phyloP scores from a whole-genome alignment of 2,113 vertebrate genomes.

The Petromus typicus region DNA sequence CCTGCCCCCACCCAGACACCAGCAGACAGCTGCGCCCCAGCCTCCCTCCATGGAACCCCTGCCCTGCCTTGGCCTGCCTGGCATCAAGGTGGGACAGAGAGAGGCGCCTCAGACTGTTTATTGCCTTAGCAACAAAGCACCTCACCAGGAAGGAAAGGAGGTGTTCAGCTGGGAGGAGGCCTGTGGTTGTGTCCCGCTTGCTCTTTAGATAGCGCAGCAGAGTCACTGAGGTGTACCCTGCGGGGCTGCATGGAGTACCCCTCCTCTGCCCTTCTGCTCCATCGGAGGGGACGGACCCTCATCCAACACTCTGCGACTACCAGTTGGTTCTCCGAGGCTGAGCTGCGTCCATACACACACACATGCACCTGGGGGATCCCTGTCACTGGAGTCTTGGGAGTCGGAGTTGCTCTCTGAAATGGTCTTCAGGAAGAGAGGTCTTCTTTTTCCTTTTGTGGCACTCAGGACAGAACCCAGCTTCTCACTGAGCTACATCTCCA shows the following conservation, averaged over 20 bases:
- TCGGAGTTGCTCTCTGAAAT: background rate
- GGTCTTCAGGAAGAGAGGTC: background rate
- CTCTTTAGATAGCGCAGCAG: constrained; percentile 5
- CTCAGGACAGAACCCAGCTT: background rate
- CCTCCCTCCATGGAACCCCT: constrained; percentile 48
- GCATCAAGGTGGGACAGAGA: constrained; percentile 54
- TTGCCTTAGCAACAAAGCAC: constrained; percentile 61
- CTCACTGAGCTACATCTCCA: background rate
- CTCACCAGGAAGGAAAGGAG: constrained; percentile 38
- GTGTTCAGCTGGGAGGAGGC: background rate
- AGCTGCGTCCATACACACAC: background rate
- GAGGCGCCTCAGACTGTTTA: background rate
- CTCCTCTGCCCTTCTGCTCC: background rate
- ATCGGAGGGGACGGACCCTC: background rate
- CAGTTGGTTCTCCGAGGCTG: background rate
- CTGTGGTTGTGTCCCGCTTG: background rate
- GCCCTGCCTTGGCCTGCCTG: constrained; percentile 61
- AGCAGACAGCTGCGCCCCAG: constrained; percentile 70
- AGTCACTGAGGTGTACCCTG: background rate
- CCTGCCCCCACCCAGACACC: constrained; percentile 51
- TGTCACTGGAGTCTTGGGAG: background rate
- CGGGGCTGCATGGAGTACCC: background rate
- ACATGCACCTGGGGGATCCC: background rate
- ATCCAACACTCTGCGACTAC: background rate
- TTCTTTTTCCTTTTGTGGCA: background rate